Conservation (phyloP, 2,113 vertebrate genomes). For the Ptychochromis oligacanthus region DNA sequence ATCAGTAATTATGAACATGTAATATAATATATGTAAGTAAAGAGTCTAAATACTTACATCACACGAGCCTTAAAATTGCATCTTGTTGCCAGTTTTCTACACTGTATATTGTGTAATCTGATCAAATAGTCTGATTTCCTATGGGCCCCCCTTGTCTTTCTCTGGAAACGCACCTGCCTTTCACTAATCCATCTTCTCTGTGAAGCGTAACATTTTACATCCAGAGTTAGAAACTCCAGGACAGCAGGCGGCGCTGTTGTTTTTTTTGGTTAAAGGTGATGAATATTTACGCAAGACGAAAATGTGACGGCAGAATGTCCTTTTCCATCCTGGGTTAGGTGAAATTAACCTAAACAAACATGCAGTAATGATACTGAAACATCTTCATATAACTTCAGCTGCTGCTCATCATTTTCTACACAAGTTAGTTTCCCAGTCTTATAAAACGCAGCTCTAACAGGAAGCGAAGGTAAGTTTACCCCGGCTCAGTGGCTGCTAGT, state of each 20-base stretch:
- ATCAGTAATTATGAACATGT: no score
- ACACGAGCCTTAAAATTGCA: no score
- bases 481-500: neutral
- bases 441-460: neutral
- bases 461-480: neutral
- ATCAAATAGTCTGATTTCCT: no score
- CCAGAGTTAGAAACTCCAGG: neutral
- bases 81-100: no score
- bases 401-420: neutral
- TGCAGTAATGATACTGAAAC: conserved; percentile 15
- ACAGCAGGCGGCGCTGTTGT: neutral
- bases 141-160: no score
- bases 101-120: no score
- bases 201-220: neutral
- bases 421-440: neutral
- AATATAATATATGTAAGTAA: no score
- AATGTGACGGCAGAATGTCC: neutral
- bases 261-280: neutral
- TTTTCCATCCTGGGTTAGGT: neutral
- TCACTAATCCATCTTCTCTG: neutral
- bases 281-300: no score
- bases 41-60: no score
- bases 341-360: conserved; percentile 21
- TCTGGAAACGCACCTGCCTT: neutral
- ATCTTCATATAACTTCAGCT: accelerated